These are phyloP conservation scores for Tinea trinotella DNA, from an alignment of 2,888 invertebrate genomes.

Conservation along the genomic window DNA sequence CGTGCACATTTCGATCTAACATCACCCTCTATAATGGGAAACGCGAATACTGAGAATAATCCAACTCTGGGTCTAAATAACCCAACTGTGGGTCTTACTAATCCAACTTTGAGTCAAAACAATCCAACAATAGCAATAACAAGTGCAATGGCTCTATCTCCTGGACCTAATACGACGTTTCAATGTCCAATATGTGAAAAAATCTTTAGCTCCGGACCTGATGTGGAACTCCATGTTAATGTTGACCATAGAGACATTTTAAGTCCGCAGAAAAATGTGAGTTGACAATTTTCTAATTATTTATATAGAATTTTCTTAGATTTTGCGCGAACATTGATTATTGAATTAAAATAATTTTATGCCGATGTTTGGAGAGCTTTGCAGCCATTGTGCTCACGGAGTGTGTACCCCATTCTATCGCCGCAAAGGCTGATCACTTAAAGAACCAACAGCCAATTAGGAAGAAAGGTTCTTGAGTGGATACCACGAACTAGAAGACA, in stretches of 20 bases:
- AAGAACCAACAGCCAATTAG: too few species aligned
- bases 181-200: conserved; percentile 86
- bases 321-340: too few species aligned
- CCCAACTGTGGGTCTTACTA: too few species aligned
- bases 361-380: too few species aligned
- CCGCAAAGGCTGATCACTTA: too few species aligned
- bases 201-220: conserved; percentile 80
- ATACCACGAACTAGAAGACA: too few species aligned
- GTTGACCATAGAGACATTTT: conserved; percentile 87
- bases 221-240: conserved; percentile 88
- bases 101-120: conserved; percentile 46
- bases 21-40: conserved; percentile 76
- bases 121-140: conserved; percentile 40
- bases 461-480: too few species aligned
- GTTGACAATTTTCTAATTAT: too few species aligned
- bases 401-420: too few species aligned
- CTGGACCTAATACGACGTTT: conserved; percentile 65
- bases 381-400: too few species aligned
- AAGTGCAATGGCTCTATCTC: conserved; percentile 60
- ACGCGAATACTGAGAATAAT: conserved; percentile 45
- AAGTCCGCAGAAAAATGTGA: conserved; percentile 73
- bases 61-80: conserved; percentile 37
- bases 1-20: conserved; percentile 87
- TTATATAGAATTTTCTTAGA: too few species aligned
- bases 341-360: too few species aligned